Evolutionary conservation across 1,140 invertebrate species (phyloP).

Genomic region (Araneus ventricosus): DNA sequence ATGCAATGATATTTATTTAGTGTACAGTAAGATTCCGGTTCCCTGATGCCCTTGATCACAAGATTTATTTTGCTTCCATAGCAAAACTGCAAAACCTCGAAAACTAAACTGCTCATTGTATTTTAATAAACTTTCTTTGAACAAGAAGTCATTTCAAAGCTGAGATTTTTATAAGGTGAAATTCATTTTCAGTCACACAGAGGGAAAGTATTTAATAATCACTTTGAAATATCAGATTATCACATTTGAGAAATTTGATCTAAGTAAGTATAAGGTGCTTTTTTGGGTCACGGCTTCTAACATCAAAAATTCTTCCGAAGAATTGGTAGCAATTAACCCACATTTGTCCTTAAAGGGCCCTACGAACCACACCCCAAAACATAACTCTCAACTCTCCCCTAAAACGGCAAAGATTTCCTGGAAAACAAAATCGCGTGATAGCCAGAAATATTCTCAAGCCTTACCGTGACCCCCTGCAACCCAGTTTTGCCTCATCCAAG

Average conservation of each 20-base stretch:
- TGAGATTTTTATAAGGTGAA: background rate
- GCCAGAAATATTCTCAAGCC: background rate
- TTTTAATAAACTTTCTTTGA: no score
- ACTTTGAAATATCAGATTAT: background rate
- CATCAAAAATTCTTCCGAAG: background rate
- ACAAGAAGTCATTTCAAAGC: background rate
- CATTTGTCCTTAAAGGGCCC: background rate
- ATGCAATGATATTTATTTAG: no score
- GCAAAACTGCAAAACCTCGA: no score
- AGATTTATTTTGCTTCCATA: no score
- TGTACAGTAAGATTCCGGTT: no score
- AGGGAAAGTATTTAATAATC: background rate
- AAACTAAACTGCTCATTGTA: no score
- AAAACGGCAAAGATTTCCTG: background rate
- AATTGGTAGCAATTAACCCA: constrained; percentile 16
- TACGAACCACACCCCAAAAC: background rate
- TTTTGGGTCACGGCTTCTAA: constrained; percentile 25
- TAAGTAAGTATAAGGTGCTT: background rate
- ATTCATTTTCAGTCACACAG: no score
- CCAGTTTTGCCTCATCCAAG: constrained; percentile 20
- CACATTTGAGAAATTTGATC: background rate
- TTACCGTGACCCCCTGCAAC: constrained; percentile 34
- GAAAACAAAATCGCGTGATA: constrained; percentile 11
- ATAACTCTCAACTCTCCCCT: background rate
- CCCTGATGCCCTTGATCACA: no score